A percentile compares a stretch with the other conserved stretches of the same genome.
These are phyloP conservation scores for Epiblema foenella DNA, from an alignment of 2,888 invertebrate species.

Conservation along the genomic window DNA sequence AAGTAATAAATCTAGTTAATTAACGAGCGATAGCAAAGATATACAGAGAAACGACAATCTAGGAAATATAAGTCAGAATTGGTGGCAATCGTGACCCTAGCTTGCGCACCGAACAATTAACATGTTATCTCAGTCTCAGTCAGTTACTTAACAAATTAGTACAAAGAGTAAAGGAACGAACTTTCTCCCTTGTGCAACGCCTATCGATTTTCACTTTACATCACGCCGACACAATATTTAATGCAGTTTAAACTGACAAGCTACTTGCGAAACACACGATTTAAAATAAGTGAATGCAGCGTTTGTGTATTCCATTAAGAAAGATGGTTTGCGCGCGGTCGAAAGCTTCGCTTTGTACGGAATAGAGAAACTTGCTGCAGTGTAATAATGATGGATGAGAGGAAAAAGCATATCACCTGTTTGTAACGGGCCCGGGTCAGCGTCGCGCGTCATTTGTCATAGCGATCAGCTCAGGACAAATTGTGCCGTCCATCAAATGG, in stretches of 20 bases:
- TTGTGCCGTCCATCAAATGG: constrained; percentile 39
- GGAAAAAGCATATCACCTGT: constrained; percentile 43
- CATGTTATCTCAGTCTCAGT: constrained; percentile 41
- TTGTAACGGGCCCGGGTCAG: constrained; percentile 40
- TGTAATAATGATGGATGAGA: constrained; percentile 40
- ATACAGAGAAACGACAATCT: constrained; percentile 7
- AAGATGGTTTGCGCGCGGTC: constrained; percentile 26
- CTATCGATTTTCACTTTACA: constrained; percentile 42
- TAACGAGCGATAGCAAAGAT: constrained; percentile 35
- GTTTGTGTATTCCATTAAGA: constrained; percentile 32
- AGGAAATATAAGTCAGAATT: constrained; percentile 16
- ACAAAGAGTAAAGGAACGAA: constrained; percentile 40
- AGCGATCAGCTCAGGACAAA: constrained; percentile 32
- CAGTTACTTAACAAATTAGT: constrained; percentile 43
- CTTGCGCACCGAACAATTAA: constrained; percentile 29
- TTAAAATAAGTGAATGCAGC: constrained; percentile 36
- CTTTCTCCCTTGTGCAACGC: constrained; percentile 43
- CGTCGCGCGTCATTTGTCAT: constrained; percentile 36
- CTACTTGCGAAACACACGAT: constrained; percentile 36
- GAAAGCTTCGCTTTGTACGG: constrained; percentile 39
- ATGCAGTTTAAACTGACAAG: constrained; percentile 42
- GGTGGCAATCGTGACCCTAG: constrained; percentile 22
- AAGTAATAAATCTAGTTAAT: constrained; percentile 36
- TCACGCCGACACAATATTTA: constrained; percentile 36
- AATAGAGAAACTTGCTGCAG: constrained; percentile 34